A percentile compares a stretch with the other conserved stretches of the same genome.
Conservation (phyloP, 2,797 vertebrate genomes). For the Lateolabrax maculatus region DNA sequence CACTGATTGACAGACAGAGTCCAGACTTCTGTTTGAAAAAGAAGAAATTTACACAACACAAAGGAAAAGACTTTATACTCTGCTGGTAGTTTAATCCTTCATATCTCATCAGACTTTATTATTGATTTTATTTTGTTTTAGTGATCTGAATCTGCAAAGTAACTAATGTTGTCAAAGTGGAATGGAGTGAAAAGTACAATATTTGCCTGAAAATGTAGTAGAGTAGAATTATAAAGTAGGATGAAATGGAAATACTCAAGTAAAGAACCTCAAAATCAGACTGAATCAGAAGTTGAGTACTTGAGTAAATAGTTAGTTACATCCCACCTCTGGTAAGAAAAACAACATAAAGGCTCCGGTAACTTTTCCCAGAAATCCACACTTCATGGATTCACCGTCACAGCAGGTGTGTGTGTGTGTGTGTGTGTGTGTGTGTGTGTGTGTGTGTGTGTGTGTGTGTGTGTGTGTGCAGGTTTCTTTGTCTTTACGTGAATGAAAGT, state of each 20-base stretch:
- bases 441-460: not conserved
- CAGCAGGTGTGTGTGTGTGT: too few relatives aligned
- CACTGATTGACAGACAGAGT: conserved; percentile 34
- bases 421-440: not conserved
- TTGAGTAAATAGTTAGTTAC: not conserved
- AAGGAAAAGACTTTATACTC: not conserved
- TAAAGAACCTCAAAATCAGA: not conserved
- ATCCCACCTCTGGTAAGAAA: too few relatives aligned
- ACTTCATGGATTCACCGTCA: not conserved
- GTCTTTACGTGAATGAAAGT: not conserved
- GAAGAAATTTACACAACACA: not conserved
- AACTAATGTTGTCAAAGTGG: too few relatives aligned
- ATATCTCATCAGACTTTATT: too few relatives aligned
- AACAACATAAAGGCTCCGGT: too few relatives aligned
- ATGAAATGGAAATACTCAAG: too few relatives aligned
- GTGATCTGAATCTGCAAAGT: too few relatives aligned
- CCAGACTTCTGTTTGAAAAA: conserved; percentile 1
- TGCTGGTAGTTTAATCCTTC: too few relatives aligned
- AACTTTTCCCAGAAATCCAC: conserved; percentile 24
- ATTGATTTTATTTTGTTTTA: too few relatives aligned
- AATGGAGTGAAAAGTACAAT: too few relatives aligned
- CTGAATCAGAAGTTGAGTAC: not conserved
- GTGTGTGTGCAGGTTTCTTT: not conserved
- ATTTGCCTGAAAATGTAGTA: too few relatives aligned
- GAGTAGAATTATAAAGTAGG: too few relatives aligned